Base-by-base conservation (phyloP, 2,888 invertebrate genomes). In the Sarcophaga variegata region DNA sequence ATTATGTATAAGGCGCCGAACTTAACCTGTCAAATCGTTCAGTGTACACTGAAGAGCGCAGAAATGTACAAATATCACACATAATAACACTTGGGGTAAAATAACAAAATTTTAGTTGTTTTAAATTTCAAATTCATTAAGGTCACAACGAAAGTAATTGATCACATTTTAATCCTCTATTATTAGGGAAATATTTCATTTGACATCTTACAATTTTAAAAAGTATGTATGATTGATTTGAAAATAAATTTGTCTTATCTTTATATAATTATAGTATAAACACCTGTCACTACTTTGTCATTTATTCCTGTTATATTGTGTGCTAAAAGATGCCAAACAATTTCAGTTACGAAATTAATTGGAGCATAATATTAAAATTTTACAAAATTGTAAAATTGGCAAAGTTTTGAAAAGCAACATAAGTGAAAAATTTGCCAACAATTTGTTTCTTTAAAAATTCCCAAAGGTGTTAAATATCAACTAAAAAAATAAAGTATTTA, bases 1-100 rank as follows among this genome's bases (percentile, higher is more conserved):
- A 70, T 78, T 59, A 78, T 70, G 69, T 62, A 78, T 78, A 70
- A 78, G 78, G 78, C 78, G 78, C 78, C 78, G 78, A 70, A 62
- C 60, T 62, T 78, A 78, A 78, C 45, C 60, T 78, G 78, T 62
- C 78, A 78, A 70, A 78, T 63, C 69, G 62, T 11, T 78, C 78
- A 70, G 62, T 69, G 62, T 78, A 60, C 62, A 78, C 47, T 69
- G 62, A 78, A 62, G 2, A 62, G 47, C 6, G 20, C 20, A 37
- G 54, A 76, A 76, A 67, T 67, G 25, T 45, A 77, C 22, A 77
- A 67, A 77, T 37, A 77, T 77, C 67, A 69, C 67, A 37, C 37
- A 37, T 37, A 77, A 60, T 77, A 76, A 59, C 77, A 77, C 77
- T 67, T 77, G 67, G n/a, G 59, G 60, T 45, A 20, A 45, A 45